These are phyloP conservation scores for Troides oblongomaculatus DNA, from an alignment of 2,888 invertebrate species.

Conservation along the genomic window DNA sequence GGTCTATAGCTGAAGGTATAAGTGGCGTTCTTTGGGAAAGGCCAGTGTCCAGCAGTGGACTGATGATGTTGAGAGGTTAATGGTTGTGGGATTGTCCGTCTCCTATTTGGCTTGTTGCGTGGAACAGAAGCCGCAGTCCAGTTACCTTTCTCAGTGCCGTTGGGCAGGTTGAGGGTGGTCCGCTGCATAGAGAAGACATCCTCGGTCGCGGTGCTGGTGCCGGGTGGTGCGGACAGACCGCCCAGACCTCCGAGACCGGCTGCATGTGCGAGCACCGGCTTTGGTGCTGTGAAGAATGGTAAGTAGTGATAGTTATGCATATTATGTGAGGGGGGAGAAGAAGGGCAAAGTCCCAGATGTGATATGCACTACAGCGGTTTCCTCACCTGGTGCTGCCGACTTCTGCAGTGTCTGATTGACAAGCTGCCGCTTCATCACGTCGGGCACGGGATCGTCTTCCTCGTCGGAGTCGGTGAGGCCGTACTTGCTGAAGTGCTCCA, in stretches of 20 bases:
- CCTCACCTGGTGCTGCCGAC: slow-evolving; percentile 46
- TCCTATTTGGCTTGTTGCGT: too few species aligned
- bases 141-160: slow-evolving; percentile 57
- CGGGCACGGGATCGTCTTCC: slow-evolving; percentile 80
- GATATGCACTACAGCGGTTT: not conserved
- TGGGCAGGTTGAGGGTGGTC: slow-evolving; percentile 56
- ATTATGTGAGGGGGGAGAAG: not conserved
- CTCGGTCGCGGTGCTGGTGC: slow-evolving; percentile 35
- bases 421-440: slow-evolving; percentile 54
- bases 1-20: too few species aligned
- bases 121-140: too few species aligned
- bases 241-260: slow-evolving; percentile 34
- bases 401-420: slow-evolving; percentile 52
- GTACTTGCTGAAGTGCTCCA: slow-evolving; percentile 97
- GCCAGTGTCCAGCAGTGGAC: too few species aligned
- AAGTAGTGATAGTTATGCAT: not conserved
- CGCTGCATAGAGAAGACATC: slow-evolving; percentile 59
- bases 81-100: too few species aligned
- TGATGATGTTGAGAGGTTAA: too few species aligned
- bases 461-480: slow-evolving; percentile 94
- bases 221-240: slow-evolving; percentile 26
- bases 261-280: slow-evolving; percentile 30
- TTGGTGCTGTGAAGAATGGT: slow-evolving; percentile 35
- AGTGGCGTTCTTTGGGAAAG: too few species aligned
- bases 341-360: not conserved